Percentiles rank a stretch among this genome's conserved stretches.
Conservation (phyloP, 2,113 vertebrate species). For the Pachycephala philippinensis region DNA sequence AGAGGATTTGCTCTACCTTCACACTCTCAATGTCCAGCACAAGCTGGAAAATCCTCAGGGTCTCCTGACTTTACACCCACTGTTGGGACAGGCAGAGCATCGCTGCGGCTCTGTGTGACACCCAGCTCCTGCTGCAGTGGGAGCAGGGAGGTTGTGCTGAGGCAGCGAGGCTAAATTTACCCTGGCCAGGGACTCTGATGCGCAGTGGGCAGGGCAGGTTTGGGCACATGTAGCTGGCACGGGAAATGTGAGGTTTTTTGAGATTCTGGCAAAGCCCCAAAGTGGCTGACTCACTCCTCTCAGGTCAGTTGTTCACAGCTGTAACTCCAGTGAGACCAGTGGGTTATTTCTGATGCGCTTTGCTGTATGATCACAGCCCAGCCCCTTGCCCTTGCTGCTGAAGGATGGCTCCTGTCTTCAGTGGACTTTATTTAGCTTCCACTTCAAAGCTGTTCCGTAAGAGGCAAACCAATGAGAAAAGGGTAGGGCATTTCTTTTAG, state of each 20-base stretch:
- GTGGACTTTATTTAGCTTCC: background rate
- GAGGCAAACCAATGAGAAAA: background rate
- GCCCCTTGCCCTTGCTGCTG: background rate
- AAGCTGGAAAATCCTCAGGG: background rate
- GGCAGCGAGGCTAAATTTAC: conserved; percentile 9
- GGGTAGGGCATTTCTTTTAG: background rate
- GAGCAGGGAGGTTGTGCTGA: background rate
- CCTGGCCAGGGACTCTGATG: background rate
- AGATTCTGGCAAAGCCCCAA: conserved; percentile 15
- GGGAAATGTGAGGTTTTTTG: background rate
- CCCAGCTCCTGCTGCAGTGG: background rate
- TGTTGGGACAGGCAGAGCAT: background rate
- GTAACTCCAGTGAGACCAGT: background rate
- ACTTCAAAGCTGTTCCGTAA: background rate
- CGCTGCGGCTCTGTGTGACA: fast-evolving
- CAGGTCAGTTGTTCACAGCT: conserved; percentile 18
- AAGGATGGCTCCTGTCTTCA: conserved; percentile 13
- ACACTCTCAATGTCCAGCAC: background rate
- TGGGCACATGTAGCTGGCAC: background rate
- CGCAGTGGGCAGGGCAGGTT: background rate
- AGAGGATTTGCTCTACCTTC: background rate
- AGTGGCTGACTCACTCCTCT: conserved; percentile 42
- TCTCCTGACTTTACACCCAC: background rate
- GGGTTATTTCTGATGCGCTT: conserved; percentile 23
- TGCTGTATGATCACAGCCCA: background rate